Evolutionary conservation across 2,113 vertebrate species (phyloP).

Genomic region (Pteruthius melanotis): DNA sequence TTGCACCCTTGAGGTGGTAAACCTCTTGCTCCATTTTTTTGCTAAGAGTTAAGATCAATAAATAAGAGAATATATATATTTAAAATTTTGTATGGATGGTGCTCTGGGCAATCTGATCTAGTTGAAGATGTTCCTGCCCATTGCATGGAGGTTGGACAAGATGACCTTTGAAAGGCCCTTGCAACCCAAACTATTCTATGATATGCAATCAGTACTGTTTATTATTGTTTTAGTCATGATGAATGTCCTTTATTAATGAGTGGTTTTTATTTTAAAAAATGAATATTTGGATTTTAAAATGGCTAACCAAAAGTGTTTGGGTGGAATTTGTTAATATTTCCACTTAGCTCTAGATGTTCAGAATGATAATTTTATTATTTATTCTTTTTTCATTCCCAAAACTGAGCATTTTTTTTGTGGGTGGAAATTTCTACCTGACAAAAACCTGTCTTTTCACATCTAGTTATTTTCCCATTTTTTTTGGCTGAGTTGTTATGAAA

Average conservation of each 20-base stretch:
- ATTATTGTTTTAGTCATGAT: neutral
- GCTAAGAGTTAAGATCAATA: neutral
- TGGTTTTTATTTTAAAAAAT: accelerated
- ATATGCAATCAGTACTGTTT: neutral
- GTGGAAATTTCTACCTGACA: neutral
- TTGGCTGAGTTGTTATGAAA: neutral
- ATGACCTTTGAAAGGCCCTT: neutral
- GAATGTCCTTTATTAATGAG: neutral
- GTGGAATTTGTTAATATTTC: neutral
- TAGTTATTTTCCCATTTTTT: neutral
- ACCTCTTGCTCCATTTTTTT: neutral
- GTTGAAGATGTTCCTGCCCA: neutral
- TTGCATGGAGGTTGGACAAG: neutral
- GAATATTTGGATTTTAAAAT: neutral
- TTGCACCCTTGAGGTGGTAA: neutral
- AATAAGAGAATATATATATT: neutral
- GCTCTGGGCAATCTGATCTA: neutral
- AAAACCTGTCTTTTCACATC: neutral
- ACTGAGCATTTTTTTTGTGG: neutral
- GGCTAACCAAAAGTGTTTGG: neutral
- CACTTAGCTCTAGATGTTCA: neutral
- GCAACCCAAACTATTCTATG: neutral
- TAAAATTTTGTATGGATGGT: neutral
- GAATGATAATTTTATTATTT: neutral
- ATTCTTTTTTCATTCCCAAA: neutral